These are phyloP conservation scores for Lophius piscatorius DNA, from an alignment of 2,113 vertebrate species.

Conservation along the genomic window DNA sequence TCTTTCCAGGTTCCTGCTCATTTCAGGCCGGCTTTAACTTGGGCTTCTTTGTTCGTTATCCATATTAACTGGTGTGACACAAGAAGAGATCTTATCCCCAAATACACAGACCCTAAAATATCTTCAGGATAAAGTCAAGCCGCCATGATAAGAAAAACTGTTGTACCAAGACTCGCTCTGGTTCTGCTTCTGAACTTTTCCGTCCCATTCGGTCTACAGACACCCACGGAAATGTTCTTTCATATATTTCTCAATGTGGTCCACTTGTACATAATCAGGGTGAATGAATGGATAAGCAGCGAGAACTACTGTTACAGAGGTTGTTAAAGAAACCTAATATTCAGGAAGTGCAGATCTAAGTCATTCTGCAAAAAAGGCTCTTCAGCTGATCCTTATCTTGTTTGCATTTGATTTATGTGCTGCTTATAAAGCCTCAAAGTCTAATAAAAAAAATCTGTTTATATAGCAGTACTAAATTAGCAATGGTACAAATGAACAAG, in stretches of 20 bases:
- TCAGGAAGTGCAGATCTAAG: conserved; percentile 61
- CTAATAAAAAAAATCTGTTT: conserved; percentile 64
- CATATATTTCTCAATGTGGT: conserved; percentile 38
- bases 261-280: conserved; percentile 33
- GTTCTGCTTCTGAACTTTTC: conserved; percentile 16
- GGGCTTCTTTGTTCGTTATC: conserved; percentile 31
- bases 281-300: conserved; percentile 40
- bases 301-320: conserved; percentile 27
- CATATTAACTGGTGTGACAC: conserved; percentile 29
- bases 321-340: conserved; percentile 58
- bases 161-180: conserved; percentile 1
- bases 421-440: conserved; percentile 50
- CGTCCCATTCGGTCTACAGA: conserved; percentile 50
- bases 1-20: conserved; percentile 3
- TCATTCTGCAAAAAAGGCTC: conserved; percentile 39
- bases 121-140: conserved; percentile 56
- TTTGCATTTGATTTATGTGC: conserved; percentile 71
- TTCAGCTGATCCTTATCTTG: conserved; percentile 71
- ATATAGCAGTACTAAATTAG: conserved; percentile 61
- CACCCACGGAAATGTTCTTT: conserved; percentile 33
- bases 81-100: conserved; percentile 37
- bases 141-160: conserved; percentile 30
- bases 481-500: conserved; percentile 56
- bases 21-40: conserved; percentile 10
- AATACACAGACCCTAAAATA: conserved; percentile 45